Conservation (phyloP, 2,797 vertebrate genomes). For the Craterocephalus amniculus region DNA sequence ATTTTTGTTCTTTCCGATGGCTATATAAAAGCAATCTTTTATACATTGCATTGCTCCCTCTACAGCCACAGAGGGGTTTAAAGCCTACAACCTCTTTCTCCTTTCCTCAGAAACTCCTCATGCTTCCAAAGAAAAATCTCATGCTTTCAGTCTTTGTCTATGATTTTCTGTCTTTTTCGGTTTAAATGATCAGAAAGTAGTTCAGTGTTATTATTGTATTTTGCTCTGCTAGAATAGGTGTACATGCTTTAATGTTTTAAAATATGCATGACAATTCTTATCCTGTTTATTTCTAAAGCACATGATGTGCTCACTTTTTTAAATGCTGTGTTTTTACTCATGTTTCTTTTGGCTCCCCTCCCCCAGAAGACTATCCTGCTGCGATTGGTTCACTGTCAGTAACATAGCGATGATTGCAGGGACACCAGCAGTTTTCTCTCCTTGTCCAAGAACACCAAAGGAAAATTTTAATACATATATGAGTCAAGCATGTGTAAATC, state of each 20-base stretch:
- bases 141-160: too few relatives aligned
- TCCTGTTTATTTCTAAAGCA: background rate
- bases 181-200: too few relatives aligned
- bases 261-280: background rate
- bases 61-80: background rate
- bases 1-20: background rate
- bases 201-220: background rate
- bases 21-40: background rate
- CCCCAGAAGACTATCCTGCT: background rate
- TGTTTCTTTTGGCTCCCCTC: background rate
- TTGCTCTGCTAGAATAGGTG: background rate
- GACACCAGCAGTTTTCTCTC: background rate
- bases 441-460: background rate
- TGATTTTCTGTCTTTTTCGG: too few relatives aligned
- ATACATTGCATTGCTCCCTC: background rate
- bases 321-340: background rate
- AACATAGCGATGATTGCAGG: background rate
- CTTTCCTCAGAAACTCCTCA: background rate
- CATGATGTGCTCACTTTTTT: background rate
- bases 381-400: background rate
- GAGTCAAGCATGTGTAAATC: background rate
- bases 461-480: background rate
- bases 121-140: too few relatives aligned
- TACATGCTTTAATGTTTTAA: background rate
- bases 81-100: conserved; percentile 3